These are phyloP conservation scores for Pseudoips prasinana DNA, from an alignment of 2,888 invertebrate genomes.

Conservation along the genomic window DNA sequence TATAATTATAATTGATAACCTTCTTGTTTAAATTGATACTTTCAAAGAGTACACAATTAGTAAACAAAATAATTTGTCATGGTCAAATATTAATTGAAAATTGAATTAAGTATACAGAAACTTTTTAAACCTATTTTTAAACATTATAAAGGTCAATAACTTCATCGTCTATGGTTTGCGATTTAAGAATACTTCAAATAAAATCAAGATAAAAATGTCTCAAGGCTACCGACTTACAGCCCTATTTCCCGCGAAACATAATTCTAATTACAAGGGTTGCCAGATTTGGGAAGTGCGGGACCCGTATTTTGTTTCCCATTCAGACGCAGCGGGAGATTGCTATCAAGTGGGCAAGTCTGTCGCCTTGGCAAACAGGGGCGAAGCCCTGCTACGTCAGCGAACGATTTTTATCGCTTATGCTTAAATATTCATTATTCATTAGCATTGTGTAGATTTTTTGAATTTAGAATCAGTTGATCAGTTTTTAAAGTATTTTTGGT, in stretches of 20 bases:
- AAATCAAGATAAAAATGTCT: slow-evolving; percentile 5
- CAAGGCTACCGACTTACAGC: slow-evolving; percentile 21
- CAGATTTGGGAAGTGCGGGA: slow-evolving; percentile 48
- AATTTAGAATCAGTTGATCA: slow-evolving; percentile 17
- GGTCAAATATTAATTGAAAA: too few relatives aligned
- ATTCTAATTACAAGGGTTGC: slow-evolving; percentile 45
- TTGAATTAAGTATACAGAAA: too few relatives aligned
- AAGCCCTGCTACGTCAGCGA: slow-evolving; percentile 45
- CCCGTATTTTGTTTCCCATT: slow-evolving; percentile 48
- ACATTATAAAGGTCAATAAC: too few relatives aligned
- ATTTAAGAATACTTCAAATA: too few relatives aligned
- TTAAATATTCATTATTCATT: slow-evolving; percentile 72
- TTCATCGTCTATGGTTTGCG: too few relatives aligned
- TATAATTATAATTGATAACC: too few relatives aligned
- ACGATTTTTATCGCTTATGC: slow-evolving; percentile 60
- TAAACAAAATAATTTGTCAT: too few relatives aligned
- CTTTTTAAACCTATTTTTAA: too few relatives aligned
- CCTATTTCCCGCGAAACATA: slow-evolving; percentile 42
- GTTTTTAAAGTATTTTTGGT: not conserved
- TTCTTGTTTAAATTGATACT: too few relatives aligned
- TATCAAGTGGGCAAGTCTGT: slow-evolving; percentile 53
- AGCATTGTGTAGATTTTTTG: slow-evolving; percentile 38
- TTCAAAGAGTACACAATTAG: too few relatives aligned
- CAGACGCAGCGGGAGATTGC: slow-evolving; percentile 49
- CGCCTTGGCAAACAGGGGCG: slow-evolving; percentile 48